These are phyloP conservation scores for Alentia gelatinosa DNA, from an alignment of 2,888 invertebrate species.

Conservation along the genomic window DNA sequence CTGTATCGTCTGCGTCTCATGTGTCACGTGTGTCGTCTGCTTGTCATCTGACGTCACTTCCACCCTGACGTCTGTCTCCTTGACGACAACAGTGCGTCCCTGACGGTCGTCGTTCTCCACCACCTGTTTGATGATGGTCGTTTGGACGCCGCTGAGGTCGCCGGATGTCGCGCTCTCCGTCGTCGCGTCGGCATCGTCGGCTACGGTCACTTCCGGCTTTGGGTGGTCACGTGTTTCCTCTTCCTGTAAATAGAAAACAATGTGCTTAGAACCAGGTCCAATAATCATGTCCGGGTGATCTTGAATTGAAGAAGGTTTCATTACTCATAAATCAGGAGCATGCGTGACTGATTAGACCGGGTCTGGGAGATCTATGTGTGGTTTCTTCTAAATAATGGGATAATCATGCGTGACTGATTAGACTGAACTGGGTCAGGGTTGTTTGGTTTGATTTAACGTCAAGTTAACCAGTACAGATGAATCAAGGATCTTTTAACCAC, in stretches of 20 bases:
- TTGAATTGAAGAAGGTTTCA: too few species aligned
- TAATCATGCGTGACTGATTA: too few species aligned
- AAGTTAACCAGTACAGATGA: too few species aligned
- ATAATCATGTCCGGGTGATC: too few species aligned
- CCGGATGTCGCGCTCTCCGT: not conserved
- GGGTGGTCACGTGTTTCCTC: not conserved
- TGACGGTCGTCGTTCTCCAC: not conserved
- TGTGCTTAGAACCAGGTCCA: too few species aligned
- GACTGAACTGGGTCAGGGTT: too few species aligned
- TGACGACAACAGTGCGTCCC: not conserved
- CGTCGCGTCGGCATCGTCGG: not conserved
- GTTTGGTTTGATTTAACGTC: too few species aligned
- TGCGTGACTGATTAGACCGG: too few species aligned
- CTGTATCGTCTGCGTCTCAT: not conserved
- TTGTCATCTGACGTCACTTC: conserved; percentile 6
- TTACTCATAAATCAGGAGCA: too few species aligned
- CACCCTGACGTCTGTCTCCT: conserved; percentile 30
- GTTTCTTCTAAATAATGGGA: too few species aligned
- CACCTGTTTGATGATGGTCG: not conserved
- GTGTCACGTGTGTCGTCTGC: not conserved
- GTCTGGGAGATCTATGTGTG: too few species aligned
- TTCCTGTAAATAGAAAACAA: not conserved
- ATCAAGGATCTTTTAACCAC: too few species aligned
- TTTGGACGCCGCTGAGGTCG: not conserved
- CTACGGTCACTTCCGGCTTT: not conserved